Conservation (phyloP, 92 coral and sea anemone species). For the Phenganax stokvisi region DNA sequence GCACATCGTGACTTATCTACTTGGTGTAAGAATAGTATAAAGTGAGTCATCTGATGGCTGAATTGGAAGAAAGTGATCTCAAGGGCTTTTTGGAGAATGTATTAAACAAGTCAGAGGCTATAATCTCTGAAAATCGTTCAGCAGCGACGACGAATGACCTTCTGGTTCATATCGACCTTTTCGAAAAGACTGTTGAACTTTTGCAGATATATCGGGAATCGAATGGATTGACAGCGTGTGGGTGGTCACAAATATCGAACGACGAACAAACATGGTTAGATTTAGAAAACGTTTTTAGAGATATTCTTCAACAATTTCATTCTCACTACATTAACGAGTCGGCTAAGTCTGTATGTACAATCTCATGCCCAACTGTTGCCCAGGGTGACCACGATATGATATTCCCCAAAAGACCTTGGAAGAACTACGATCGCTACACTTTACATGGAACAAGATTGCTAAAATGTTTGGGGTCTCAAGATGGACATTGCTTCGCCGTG, state of each 20-base stretch:
- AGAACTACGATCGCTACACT: conserved; percentile 6
- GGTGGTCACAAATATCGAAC: conserved; percentile 18
- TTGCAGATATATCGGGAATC: conserved; percentile 10
- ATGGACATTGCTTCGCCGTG: conserved; percentile 51
- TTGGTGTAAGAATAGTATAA: no score
- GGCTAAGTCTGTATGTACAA: not conserved
- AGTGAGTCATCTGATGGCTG: not conserved
- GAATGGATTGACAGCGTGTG: conserved; percentile 16
- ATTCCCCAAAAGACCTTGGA: conserved; percentile 7
- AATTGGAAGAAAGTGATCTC: conserved; percentile 6
- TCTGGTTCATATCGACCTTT: conserved; percentile 23
- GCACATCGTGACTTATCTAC: no score
- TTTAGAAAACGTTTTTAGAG: conserved; percentile 13
- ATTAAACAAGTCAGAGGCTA: not conserved
- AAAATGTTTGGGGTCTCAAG: conserved; percentile 42
- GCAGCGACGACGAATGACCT: conserved; percentile 14
- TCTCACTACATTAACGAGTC: not conserved
- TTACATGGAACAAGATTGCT: conserved; percentile 44
- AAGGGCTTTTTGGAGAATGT: conserved; percentile 10
- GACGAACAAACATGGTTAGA: conserved; percentile 9
- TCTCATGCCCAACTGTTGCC: not conserved
- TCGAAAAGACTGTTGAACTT: conserved; percentile 20
- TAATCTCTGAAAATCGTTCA: not conserved
- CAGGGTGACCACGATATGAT: conserved; percentile 4
- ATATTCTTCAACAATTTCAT: not conserved